phyloP scores from a whole-genome alignment of 2,888 invertebrate genomes.

The Heliothis peltigera region DNA sequence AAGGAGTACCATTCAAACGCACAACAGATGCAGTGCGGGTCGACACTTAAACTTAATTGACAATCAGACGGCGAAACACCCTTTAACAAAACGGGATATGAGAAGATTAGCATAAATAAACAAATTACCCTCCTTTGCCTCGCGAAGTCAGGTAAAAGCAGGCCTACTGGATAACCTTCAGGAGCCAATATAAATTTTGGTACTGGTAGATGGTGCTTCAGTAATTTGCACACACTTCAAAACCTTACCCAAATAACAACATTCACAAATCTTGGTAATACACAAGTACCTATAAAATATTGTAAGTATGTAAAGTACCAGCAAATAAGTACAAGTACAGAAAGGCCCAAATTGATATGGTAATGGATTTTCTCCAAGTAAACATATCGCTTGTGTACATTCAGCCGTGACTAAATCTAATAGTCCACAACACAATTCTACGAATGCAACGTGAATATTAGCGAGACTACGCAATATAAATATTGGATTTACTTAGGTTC shows the following conservation, averaged over 20 bases:
- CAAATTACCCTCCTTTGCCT: neutral
- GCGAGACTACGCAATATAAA: constrained; percentile 27
- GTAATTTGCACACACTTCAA: too few relatives aligned
- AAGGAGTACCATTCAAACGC: neutral
- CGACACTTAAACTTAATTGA: constrained; percentile 1
- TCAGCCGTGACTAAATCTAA: constrained; percentile 41
- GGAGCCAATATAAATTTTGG: too few relatives aligned
- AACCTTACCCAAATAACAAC: neutral
- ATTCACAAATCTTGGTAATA: neutral
- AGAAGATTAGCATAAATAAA: constrained; percentile 2
- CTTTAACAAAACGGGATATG: neutral
- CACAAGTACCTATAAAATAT: too few relatives aligned
- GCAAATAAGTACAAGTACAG: neutral
- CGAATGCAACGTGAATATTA: constrained; percentile 24
- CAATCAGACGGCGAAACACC: constrained; percentile 18
- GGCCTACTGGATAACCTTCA: neutral
- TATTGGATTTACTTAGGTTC: neutral
- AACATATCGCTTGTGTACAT: constrained; percentile 25
- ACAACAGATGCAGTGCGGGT: neutral
- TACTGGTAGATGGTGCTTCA: too few relatives aligned
- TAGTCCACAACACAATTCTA: constrained; percentile 28
- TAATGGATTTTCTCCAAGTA: neutral
- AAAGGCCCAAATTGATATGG: neutral
- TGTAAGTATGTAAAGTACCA: neutral
- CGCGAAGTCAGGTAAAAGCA: neutral